These are phyloP conservation scores for Ladona fulva DNA, from an alignment of 1,140 invertebrate genomes.

Conservation along the genomic window DNA sequence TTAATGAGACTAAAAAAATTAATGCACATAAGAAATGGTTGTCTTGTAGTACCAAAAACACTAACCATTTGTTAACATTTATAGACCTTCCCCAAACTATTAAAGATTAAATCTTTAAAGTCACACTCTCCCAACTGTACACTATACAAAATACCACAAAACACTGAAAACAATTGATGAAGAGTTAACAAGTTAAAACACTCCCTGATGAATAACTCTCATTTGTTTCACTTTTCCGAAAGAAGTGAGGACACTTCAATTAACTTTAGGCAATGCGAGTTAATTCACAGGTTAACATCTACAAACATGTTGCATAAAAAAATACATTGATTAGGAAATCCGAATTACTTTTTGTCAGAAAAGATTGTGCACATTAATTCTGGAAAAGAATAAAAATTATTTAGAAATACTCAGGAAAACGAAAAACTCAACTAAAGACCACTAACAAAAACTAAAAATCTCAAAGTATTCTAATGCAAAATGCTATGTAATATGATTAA, in stretches of 20 bases:
- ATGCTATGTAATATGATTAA: neutral
- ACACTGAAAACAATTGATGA: constrained; percentile 6
- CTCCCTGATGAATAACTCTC: neutral
- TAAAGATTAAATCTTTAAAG: neutral
- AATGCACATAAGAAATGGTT: constrained; percentile 1
- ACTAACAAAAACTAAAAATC: constrained; percentile 7
- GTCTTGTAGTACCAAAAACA: neutral
- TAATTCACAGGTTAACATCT: neutral
- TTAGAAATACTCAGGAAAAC: neutral
- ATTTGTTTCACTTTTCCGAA: neutral
- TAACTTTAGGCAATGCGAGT: neutral
- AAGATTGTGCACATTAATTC: constrained; percentile 1
- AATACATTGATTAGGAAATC: constrained; percentile 7
- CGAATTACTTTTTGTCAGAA: neutral
- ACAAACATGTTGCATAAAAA: neutral
- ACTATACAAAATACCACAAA: neutral
- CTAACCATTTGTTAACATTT: neutral
- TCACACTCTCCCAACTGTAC: neutral
- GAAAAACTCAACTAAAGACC: neutral
- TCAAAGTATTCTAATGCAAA: neutral
- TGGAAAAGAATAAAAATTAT: neutral
- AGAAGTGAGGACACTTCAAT: neutral
- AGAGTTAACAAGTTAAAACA: constrained; percentile 7
- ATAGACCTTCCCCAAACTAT: neutral
- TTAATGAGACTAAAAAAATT: neutral